Conservation (phyloP, 1,140 invertebrate genomes). For the Oedothorax gibbosus region DNA sequence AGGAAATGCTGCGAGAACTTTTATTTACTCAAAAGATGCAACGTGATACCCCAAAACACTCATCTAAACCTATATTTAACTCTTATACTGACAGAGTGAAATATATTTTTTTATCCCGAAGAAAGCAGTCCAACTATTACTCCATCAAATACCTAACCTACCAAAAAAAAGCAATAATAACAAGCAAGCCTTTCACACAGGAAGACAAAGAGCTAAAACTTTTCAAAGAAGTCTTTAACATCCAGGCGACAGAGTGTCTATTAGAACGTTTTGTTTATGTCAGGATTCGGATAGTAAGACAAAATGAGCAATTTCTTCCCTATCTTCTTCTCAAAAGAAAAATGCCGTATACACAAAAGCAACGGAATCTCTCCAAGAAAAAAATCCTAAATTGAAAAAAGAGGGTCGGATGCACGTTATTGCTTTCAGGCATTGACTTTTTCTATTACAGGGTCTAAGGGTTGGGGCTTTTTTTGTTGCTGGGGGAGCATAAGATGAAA, state of each 20-base stretch:
- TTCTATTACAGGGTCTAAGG: neutral
- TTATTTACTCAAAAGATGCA: too few relatives aligned
- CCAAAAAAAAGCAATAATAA: slow-evolving; percentile 23
- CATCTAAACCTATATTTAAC: neutral
- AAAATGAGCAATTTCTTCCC: slow-evolving; percentile 41
- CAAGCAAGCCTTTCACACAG: slow-evolving; percentile 3
- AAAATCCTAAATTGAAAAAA: slow-evolving; percentile 16
- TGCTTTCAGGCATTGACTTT: neutral
- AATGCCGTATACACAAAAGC: slow-evolving; percentile 7
- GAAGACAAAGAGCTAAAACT: slow-evolving; percentile 36
- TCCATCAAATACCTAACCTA: slow-evolving; percentile 12
- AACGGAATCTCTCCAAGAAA: neutral
- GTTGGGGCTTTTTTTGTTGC: neutral
- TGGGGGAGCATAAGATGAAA: too few relatives aligned
- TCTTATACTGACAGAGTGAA: slow-evolving; percentile 10
- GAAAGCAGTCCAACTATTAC: slow-evolving; percentile 16
- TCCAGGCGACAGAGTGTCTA: slow-evolving; percentile 47
- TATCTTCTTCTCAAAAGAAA: slow-evolving; percentile 34
- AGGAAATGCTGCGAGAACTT: too few relatives aligned
- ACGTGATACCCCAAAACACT: too few relatives aligned
- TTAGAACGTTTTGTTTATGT: slow-evolving; percentile 46
- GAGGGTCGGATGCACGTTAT: slow-evolving; percentile 21
- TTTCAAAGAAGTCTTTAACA: slow-evolving; percentile 45
- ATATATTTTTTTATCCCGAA: neutral
- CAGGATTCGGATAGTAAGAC: slow-evolving; percentile 27